Evolutionary conservation across 2,113 vertebrate genomes (phyloP).

Genomic region (Ginglymostoma cirratum): DNA sequence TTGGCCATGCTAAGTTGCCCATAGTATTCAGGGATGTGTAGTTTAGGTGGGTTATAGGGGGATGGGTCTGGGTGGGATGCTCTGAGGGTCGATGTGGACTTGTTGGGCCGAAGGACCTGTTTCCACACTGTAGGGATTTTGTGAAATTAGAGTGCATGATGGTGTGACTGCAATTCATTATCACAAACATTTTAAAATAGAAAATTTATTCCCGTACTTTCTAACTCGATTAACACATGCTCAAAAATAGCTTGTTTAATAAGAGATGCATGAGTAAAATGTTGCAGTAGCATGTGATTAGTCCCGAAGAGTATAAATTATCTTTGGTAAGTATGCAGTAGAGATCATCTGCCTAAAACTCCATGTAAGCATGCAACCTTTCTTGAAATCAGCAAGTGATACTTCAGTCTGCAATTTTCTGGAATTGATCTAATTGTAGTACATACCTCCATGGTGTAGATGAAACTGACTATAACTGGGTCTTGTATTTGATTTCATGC

Average conservation of each 20-base stretch:
- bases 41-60: too few relatives aligned
- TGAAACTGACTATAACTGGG: neutral
- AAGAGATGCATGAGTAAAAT: neutral
- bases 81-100: too few relatives aligned
- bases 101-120: too few relatives aligned
- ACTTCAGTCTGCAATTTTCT: neutral
- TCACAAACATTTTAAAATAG: neutral
- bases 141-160: neutral
- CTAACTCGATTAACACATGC: neutral
- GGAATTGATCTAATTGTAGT: neutral
- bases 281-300: neutral
- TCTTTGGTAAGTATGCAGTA: neutral
- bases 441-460: neutral
- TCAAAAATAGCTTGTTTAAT: neutral
- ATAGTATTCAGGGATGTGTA: too few relatives aligned
- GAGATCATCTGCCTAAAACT: neutral
- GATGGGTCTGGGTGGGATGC: too few relatives aligned
- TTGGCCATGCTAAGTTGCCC: too few relatives aligned
- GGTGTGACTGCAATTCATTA: neutral
- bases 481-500: neutral
- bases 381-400: neutral
- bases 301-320: neutral
- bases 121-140: too few relatives aligned
- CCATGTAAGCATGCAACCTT: neutral
- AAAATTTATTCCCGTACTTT: neutral